Conservation (phyloP, 2,113 vertebrate genomes). For the Corythaeola cristata region DNA sequence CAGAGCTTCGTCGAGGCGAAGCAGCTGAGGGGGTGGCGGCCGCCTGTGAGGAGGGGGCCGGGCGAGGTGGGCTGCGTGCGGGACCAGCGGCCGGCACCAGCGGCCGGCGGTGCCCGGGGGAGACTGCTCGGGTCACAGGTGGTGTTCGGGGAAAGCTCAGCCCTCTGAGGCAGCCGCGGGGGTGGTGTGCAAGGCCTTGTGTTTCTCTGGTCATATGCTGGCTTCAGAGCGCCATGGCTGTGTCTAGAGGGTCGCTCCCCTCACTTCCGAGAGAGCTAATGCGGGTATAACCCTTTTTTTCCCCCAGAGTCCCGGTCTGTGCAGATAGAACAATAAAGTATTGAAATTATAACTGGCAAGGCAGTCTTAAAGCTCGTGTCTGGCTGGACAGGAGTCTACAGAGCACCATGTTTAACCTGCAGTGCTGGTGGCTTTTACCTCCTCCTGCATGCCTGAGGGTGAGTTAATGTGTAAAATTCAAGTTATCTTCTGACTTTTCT, state of each 20-base stretch:
- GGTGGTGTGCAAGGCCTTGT: fast-evolving
- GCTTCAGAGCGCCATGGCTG: background rate
- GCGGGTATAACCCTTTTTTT: background rate
- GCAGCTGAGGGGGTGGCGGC: background rate
- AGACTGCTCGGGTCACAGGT: too few relatives aligned
- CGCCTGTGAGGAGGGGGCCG: background rate
- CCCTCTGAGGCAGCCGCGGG: background rate
- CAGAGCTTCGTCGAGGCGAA: background rate
- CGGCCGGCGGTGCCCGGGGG: background rate
- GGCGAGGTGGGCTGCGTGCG: background rate
- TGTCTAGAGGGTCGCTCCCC: background rate
- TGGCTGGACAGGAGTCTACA: background rate
- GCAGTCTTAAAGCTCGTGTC: background rate
- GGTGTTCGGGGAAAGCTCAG: background rate
- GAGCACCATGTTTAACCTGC: fast-evolving
- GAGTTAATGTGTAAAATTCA: background rate
- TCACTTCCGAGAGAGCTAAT: background rate
- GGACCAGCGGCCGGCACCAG: background rate
- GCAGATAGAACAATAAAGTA: fast-evolving
- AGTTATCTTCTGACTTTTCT: background rate
- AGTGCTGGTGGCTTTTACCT: fast-evolving
- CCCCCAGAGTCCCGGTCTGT: background rate
- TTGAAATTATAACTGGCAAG: background rate
- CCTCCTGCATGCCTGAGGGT: fast-evolving
- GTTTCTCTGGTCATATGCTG: background rate